A percentile compares a stretch with the other conserved stretches of the same genome.
phyloP scores from a whole-genome alignment of 2,797 vertebrate genomes.

The Malurus splendens region DNA sequence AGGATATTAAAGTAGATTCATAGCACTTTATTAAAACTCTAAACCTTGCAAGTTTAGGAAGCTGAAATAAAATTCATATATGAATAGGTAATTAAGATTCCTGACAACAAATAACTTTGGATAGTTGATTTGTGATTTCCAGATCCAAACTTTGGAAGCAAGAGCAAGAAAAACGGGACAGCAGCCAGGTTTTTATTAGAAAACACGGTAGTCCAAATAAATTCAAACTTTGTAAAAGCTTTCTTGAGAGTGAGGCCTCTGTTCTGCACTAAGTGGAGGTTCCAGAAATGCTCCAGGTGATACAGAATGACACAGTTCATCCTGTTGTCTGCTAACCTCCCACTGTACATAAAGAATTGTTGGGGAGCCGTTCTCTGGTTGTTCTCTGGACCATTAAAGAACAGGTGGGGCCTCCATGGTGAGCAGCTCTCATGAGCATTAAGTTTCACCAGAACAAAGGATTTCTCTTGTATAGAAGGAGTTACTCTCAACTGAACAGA shows the following conservation, averaged over 20 bases:
- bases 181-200: neutral
- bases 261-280: neutral
- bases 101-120: neutral
- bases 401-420: fast-evolving
- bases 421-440: neutral
- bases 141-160: neutral
- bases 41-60: neutral
- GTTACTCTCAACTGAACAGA: neutral
- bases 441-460: neutral
- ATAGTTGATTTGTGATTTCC: neutral
- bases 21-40: neutral
- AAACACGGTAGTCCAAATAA: neutral
- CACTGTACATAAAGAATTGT: neutral
- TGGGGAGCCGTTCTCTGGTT: neutral
- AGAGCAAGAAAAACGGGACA: neutral
- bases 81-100: neutral
- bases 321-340: neutral
- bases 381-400: neutral
- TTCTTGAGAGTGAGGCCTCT: neutral
- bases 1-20: neutral
- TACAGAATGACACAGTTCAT: neutral
- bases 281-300: neutral
- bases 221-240: neutral
- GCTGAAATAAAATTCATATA: neutral
- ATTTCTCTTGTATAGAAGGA: neutral